These are phyloP conservation scores for Taxidea taxus DNA, from an alignment of 2,113 vertebrate species.

Conservation along the genomic window DNA sequence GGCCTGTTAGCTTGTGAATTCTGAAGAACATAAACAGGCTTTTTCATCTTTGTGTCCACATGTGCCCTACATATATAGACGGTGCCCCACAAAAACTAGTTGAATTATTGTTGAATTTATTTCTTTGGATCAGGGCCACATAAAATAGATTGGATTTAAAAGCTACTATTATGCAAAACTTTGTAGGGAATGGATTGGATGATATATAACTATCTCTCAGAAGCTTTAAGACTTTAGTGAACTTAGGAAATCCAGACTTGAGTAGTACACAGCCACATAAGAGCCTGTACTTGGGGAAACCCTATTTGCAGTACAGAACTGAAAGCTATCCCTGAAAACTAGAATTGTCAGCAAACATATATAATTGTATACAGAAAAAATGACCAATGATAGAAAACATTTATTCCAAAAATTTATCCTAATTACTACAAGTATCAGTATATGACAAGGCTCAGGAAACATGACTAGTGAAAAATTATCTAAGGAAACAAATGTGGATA, in stretches of 20 bases:
- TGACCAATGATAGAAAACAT: background rate
- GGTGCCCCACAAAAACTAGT: background rate
- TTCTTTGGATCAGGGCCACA: background rate
- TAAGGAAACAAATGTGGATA: background rate
- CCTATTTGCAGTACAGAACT: background rate
- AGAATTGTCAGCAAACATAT: background rate
- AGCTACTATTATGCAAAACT: background rate
- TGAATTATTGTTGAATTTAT: background rate
- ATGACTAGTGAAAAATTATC: background rate
- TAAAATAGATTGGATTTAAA: constrained; percentile 14
- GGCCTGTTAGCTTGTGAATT: background rate
- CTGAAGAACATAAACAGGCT: background rate
- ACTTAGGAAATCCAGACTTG: background rate
- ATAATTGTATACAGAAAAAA: background rate
- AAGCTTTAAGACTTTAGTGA: background rate
- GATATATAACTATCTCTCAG: background rate
- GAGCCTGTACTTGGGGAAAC: background rate
- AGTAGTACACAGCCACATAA: background rate
- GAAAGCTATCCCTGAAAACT: background rate
- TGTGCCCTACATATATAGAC: background rate
- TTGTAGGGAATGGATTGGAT: background rate
- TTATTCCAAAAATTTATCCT: background rate
- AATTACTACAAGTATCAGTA: background rate
- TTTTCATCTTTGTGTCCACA: background rate
- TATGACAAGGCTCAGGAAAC: background rate